Evolutionary conservation across 2,113 vertebrate genomes (phyloP).

Genomic region (Poicephalus meyeri): DNA sequence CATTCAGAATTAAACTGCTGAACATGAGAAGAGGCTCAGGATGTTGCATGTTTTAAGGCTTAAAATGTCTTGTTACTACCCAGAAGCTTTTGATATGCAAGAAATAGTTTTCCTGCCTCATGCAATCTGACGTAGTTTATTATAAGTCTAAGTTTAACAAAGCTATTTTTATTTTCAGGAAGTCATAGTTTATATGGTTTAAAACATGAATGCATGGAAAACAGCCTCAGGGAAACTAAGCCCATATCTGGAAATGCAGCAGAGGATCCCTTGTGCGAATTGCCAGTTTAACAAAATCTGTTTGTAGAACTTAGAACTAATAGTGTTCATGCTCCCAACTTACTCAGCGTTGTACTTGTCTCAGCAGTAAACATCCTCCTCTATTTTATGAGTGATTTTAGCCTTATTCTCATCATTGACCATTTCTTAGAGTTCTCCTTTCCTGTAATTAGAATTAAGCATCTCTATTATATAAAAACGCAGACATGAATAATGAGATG

Average conservation of each 20-base stretch:
- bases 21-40: not conserved
- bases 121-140: not conserved
- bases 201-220: conserved; percentile 27
- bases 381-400: not conserved
- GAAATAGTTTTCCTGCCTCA: not conserved
- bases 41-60: not conserved
- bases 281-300: conserved; percentile 2
- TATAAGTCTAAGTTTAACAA: conserved; percentile 46
- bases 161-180: conserved; percentile 61
- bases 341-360: not conserved
- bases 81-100: conserved; percentile 27
- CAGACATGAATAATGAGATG: not conserved
- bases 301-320: not conserved
- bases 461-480: not conserved
- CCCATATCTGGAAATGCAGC: conserved; percentile 42
- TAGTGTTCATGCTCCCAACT: not conserved
- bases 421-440: not conserved
- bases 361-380: not conserved
- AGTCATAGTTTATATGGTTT: conserved; percentile 23
- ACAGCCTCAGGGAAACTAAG: conserved; percentile 1
- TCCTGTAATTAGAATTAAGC: not conserved
- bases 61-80: not conserved
- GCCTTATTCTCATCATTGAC: not conserved
- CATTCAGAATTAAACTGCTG: not conserved
- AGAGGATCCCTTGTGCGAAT: not conserved